These are phyloP conservation scores for Tetramorium simillimum DNA, from an alignment of 1,140 invertebrate species.

Conservation along the genomic window DNA sequence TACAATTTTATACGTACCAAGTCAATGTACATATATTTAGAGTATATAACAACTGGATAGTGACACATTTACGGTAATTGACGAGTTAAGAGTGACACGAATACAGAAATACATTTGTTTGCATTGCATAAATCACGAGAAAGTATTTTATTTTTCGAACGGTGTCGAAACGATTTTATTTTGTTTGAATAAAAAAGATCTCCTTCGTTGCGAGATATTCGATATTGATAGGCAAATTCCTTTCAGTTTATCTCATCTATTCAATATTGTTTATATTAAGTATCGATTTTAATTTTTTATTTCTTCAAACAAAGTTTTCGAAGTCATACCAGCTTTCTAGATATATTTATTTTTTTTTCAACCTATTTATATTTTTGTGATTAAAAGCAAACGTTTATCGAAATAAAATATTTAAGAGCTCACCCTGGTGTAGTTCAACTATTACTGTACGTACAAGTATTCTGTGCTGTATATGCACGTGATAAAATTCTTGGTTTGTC, in stretches of 20 bases:
- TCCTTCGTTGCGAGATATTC: not conserved
- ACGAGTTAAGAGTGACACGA: not conserved
- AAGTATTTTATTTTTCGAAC: slow-evolving; percentile 15
- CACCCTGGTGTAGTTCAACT: not conserved
- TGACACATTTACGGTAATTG: not conserved
- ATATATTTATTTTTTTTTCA: not conserved
- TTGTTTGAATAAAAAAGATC: slow-evolving; percentile 1
- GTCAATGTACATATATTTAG: not conserved
- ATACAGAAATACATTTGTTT: not conserved
- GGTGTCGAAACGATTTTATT: slow-evolving; percentile 3
- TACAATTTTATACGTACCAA: slow-evolving; percentile 22
- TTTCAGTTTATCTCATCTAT: slow-evolving; percentile 32
- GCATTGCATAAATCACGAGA: not conserved
- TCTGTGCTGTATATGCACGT: not conserved
- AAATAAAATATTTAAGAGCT: not conserved
- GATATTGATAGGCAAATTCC: slow-evolving; percentile 33
- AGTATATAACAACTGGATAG: not conserved
- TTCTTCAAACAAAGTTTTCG: slow-evolving; percentile 3
- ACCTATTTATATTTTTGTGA: not conserved
- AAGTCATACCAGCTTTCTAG: not conserved
- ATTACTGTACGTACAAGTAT: not conserved
- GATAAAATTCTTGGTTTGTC: not conserved
- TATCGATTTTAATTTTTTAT: slow-evolving; percentile 26
- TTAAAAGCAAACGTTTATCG: not conserved
- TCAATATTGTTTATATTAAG: slow-evolving; percentile 34